Evolutionary conservation across 2,888 invertebrate species (phyloP).

Genomic region (Drosophila neutralis): DNA sequence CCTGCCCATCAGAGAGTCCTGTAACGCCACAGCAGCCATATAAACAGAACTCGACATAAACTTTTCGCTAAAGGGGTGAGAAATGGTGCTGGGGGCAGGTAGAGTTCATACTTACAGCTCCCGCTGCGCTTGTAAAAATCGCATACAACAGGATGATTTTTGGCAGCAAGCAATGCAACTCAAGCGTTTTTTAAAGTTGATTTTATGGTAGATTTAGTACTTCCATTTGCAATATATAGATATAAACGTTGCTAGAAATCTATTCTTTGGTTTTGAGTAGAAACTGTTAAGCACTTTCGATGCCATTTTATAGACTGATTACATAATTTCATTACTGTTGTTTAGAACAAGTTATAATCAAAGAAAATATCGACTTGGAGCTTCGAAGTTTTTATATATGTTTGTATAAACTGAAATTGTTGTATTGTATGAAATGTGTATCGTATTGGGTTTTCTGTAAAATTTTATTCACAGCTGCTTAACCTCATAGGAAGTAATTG

Average conservation of each 20-base stretch:
- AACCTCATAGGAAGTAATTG: background rate
- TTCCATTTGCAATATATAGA: background rate
- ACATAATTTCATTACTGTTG: background rate
- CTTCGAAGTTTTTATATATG: background rate
- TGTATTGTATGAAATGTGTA: background rate
- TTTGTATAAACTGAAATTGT: background rate
- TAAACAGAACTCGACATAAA: conserved; percentile 17
- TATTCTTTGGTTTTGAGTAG: background rate
- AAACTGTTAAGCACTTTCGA: background rate
- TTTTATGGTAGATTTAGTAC: conserved; percentile 12
- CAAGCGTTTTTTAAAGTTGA: conserved; percentile 7
- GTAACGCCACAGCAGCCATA: conserved; percentile 25
- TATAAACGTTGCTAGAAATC: background rate
- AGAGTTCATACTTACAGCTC: conserved; percentile 44
- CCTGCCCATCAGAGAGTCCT: conserved; percentile 1
- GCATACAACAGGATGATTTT: conserved; percentile 53
- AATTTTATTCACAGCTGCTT: background rate
- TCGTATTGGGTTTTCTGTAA: background rate
- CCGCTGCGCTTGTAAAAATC: conserved; percentile 75
- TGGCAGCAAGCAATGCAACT: conserved; percentile 18
- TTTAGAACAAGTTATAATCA: background rate
- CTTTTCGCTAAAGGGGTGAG: background rate
- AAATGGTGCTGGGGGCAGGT: background rate
- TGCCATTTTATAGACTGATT: background rate
- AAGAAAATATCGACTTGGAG: background rate